Conservation (phyloP, 2,797 vertebrate genomes). For the Silurus aristotelis region DNA sequence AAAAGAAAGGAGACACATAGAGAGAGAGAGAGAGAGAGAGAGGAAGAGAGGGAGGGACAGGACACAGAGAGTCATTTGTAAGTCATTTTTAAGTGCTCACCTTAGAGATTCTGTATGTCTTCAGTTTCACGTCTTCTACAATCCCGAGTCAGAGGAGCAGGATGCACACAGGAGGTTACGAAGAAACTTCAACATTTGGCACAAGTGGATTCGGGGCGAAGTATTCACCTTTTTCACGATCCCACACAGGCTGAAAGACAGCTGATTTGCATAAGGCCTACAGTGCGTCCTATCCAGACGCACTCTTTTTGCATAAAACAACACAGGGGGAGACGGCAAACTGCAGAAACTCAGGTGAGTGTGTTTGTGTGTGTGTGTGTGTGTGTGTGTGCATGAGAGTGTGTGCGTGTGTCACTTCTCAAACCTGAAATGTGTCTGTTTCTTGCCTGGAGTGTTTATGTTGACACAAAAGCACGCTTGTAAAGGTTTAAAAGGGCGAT, state of each 20-base stretch:
- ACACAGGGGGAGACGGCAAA: slow-evolving; percentile 74
- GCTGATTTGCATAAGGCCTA: slow-evolving; percentile 74
- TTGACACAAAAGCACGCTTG: slow-evolving; percentile 21
- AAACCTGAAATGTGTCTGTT: slow-evolving; percentile 19
- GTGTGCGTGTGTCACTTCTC: slow-evolving; percentile 14
- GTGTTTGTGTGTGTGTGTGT: slow-evolving; percentile 33
- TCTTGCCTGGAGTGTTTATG: slow-evolving; percentile 26
- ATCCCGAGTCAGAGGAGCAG: slow-evolving; percentile 4
- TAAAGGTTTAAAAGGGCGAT: slow-evolving; percentile 13
- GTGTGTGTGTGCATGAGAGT: slow-evolving; percentile 13
- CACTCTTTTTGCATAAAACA: slow-evolving; percentile 83
- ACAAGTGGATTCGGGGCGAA: slow-evolving; percentile 70
- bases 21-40: slow-evolving; percentile 16
- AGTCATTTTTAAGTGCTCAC: slow-evolving; percentile 34
- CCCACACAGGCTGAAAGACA: slow-evolving; percentile 61
- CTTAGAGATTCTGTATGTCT: slow-evolving; percentile 25
- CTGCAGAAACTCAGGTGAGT: slow-evolving; percentile 58
- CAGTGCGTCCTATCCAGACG: slow-evolving; percentile 74
- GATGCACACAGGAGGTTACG: slow-evolving; percentile 57
- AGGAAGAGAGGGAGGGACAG: background rate
- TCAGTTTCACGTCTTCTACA: slow-evolving; percentile 12
- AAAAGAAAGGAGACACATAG: background rate
- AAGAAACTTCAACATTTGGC: slow-evolving; percentile 72
- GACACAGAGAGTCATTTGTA: background rate
- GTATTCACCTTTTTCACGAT: slow-evolving; percentile 68